Conservation (phyloP, 2,888 invertebrate species). For the Drosophila falleni region DNA sequence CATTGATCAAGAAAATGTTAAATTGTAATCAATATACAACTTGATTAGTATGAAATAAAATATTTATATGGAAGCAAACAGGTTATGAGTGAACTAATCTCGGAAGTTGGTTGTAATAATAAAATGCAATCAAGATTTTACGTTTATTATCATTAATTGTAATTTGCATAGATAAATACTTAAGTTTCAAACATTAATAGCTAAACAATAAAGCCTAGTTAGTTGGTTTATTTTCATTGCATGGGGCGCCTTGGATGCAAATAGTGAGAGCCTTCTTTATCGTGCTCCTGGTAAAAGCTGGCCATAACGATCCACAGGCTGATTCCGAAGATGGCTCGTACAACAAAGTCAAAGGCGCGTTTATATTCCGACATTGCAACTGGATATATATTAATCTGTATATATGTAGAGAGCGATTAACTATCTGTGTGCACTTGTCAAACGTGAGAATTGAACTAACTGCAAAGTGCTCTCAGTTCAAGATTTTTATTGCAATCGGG, state of each 20-base stretch:
- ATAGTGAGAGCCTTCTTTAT: conserved; percentile 57
- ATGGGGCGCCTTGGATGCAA: conserved; percentile 59
- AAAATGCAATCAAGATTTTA: not conserved
- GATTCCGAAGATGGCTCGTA: conserved; percentile 37
- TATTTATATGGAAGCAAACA: not conserved
- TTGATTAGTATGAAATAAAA: not conserved
- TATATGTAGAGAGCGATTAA: too few species aligned
- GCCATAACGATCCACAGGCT: conserved; percentile 56
- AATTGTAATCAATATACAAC: conserved; percentile 2
- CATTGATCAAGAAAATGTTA: conserved; percentile 9
- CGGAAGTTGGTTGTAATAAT: not conserved
- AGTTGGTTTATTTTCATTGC: conserved; percentile 37
- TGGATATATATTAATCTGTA: conserved; percentile 1
- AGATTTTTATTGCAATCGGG: conserved; percentile 45
- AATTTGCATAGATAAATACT: conserved; percentile 17
- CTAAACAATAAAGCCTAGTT: conserved; percentile 4
- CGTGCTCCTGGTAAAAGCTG: conserved; percentile 57
- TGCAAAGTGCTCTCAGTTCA: not conserved
- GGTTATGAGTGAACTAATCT: not conserved
- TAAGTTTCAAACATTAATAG: conserved; percentile 4
- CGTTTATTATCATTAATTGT: not conserved
- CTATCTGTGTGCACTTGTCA: conserved; percentile 26
- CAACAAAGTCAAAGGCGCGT: conserved; percentile 12
- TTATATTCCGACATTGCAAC: conserved; percentile 39
- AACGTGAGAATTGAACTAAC: conserved; percentile 39